Evolutionary conservation across 2,888 invertebrate genomes (phyloP).

Genomic region (Xylophagus ater): DNA sequence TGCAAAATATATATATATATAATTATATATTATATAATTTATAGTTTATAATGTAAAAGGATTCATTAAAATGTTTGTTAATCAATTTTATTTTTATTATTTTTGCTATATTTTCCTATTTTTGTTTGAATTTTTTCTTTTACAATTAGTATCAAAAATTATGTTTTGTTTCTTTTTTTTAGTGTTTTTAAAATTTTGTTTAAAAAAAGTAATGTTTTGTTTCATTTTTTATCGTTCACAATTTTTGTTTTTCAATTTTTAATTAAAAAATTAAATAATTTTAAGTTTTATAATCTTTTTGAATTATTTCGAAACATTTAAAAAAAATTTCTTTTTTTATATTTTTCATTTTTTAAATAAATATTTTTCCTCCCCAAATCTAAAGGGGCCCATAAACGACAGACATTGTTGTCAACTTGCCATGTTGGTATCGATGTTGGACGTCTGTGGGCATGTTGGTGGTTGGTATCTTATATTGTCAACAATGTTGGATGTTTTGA

Average conservation of each 20-base stretch:
- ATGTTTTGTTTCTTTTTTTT: neutral
- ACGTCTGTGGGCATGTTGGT: too few species aligned
- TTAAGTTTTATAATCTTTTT: neutral
- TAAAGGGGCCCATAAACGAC: too few species aligned
- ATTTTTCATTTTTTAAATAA: slow-evolving; percentile 1
- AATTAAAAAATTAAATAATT: neutral
- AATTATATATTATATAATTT: neutral
- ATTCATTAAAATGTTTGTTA: slow-evolving; percentile 5
- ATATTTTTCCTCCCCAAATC: too few species aligned
- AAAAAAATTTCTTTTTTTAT: neutral
- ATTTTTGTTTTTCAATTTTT: neutral
- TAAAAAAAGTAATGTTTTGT: too few species aligned
- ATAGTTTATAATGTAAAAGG: neutral
- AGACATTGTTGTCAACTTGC: too few species aligned
- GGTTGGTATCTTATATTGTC: too few species aligned
- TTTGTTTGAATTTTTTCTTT: neutral
- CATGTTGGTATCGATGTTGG: too few species aligned
- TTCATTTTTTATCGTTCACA: too few species aligned
- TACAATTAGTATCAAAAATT: neutral
- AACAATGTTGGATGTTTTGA: too few species aligned
- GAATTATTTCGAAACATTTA: neutral
- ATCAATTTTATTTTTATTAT: neutral
- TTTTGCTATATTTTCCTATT: neutral
- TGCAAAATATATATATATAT: neutral
- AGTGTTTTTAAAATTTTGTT: too few species aligned